A percentile compares a stretch with the other conserved stretches of the same genome.
phyloP scores from a whole-genome alignment of 1,140 invertebrate species.

The Idris sp. region DNA sequence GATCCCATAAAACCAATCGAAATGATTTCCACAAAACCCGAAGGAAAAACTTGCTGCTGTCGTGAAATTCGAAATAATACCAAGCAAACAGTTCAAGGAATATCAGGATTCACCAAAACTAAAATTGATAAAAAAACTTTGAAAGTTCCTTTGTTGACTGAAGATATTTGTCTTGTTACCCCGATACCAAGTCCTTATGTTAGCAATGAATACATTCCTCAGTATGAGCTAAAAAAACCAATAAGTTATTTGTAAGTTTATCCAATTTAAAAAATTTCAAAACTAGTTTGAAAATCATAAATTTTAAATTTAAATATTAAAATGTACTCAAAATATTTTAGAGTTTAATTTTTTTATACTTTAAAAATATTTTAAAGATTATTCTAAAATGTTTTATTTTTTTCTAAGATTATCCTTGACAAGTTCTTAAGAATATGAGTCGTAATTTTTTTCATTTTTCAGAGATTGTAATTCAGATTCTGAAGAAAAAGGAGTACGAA shows the following conservation, averaged over 20 bases:
- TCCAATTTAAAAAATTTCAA: no score
- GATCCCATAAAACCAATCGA: slow-evolving; percentile 57
- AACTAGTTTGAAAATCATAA: no score
- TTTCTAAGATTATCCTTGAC: no score
- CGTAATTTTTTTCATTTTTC: slow-evolving; percentile 34
- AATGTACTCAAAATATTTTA: no score
- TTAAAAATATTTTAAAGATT: no score
- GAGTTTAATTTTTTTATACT: no score
- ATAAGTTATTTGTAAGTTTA: no score
- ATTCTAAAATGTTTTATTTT: no score
- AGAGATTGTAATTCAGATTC: neutral
- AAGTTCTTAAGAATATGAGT: no score
- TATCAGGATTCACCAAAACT: slow-evolving; percentile 5
- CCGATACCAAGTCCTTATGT: slow-evolving; percentile 64
- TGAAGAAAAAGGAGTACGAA: neutral
- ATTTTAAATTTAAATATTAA: no score
- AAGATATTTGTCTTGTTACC: slow-evolving; percentile 45
- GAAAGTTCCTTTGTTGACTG: slow-evolving; percentile 6
- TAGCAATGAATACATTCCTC: slow-evolving; percentile 70
- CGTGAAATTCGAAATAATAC: slow-evolving; percentile 67
- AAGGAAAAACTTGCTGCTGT: slow-evolving; percentile 65
- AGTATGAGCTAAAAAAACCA: slow-evolving; percentile 71
- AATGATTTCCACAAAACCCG: slow-evolving; percentile 50
- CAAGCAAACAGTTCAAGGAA: slow-evolving; percentile 62
- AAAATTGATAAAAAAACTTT: neutral